Evolutionary conservation across 2,113 vertebrate genomes (phyloP).

Genomic region (Sceloporus undulatus): DNA sequence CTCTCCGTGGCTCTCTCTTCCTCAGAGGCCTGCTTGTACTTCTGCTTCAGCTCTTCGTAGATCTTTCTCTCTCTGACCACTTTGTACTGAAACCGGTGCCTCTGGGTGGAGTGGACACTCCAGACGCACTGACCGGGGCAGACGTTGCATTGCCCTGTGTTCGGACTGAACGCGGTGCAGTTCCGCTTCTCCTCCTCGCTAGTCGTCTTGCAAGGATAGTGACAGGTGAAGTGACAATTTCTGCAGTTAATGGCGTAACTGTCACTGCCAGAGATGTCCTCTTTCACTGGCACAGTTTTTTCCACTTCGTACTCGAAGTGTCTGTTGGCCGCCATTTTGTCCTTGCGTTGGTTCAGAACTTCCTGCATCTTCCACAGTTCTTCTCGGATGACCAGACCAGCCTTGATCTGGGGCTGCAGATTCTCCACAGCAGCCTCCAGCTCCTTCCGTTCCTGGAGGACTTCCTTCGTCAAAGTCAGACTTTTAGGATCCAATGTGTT

Average conservation of each 20-base stretch:
- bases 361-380: conserved; percentile 35
- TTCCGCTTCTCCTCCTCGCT: fast-evolving
- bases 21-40: conserved; percentile 32
- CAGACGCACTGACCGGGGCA: conserved; percentile 55
- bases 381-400: conserved; percentile 9
- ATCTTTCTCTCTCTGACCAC: conserved; percentile 14
- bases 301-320: conserved; percentile 49
- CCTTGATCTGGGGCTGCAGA: conserved; percentile 40
- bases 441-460: conserved; percentile 7
- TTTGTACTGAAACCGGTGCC: conserved; percentile 21
- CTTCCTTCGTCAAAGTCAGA: conserved; percentile 38
- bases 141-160: fast-evolving
- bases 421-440: conserved; percentile 34
- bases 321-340: conserved; percentile 34
- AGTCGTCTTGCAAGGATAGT: background rate
- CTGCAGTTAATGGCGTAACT: conserved; percentile 22
- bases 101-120: conserved; percentile 47
- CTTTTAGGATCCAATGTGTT: background rate
- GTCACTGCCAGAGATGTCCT: background rate
- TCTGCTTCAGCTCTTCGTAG: conserved; percentile 19
- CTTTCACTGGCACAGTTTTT: background rate
- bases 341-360: conserved; percentile 26
- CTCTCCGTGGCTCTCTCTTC: background rate
- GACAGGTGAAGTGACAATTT: conserved; percentile 56
- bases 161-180: fast-evolving